Conservation (phyloP, 2,888 invertebrate genomes). For the Pyralis farinalis region DNA sequence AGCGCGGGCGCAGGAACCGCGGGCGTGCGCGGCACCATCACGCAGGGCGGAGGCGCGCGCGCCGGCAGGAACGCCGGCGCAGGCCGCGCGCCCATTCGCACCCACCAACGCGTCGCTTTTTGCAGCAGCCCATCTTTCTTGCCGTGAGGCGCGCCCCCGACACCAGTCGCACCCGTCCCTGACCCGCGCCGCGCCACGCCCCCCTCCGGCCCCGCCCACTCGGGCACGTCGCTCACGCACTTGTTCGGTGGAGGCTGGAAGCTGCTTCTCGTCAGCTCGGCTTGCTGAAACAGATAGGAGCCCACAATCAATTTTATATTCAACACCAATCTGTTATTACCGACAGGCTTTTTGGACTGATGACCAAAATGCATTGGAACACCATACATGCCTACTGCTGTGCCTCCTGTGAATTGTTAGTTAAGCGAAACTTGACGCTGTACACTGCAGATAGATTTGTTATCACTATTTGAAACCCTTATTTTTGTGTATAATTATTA, state of each 20-base stretch:
- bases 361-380: too few species aligned
- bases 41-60: conserved; percentile 51
- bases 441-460: too few species aligned
- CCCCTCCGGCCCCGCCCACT: conserved; percentile 64
- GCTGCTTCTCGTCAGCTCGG: conserved; percentile 84
- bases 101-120: conserved; percentile 77
- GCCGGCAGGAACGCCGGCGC: conserved; percentile 35
- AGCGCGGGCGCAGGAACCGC: conserved; percentile 34
- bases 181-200: conserved; percentile 27
- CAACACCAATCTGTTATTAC: too few species aligned
- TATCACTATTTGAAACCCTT: too few species aligned
- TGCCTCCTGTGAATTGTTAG: too few species aligned
- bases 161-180: conserved; percentile 28
- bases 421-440: too few species aligned
- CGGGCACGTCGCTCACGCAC: conserved; percentile 85
- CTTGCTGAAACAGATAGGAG: conserved; percentile 70
- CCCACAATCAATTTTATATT: not conserved
- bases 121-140: conserved; percentile 78
- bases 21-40: conserved; percentile 49
- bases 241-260: conserved; percentile 85
- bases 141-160: conserved; percentile 30
- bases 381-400: too few species aligned
- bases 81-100: conserved; percentile 71
- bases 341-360: too few species aligned
- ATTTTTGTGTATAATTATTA: too few species aligned